Evolutionary conservation across 2,113 vertebrate genomes (phyloP), one percentile per base, ranked within the genome.

Genomic region (Pachyramphus minor): DNA sequence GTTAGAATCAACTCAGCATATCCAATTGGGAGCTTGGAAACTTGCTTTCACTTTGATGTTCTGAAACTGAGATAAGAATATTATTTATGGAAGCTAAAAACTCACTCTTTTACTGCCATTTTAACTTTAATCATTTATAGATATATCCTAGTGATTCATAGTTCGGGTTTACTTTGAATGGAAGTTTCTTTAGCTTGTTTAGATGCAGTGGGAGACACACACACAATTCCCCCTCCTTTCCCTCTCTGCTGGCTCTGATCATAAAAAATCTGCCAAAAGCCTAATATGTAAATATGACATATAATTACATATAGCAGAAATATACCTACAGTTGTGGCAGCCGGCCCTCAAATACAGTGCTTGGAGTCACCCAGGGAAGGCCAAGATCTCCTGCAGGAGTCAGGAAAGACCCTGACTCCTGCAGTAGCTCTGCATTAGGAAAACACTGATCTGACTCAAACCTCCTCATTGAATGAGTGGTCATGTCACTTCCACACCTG

Each of bases 151-250:
- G 50, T 39, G 16, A 41, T 77, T 81, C 33, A 22, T 21, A 64
- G 35, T 28, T 72, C 21, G 79, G 14, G 23, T 53, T 81, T 66
- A 23, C 8, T 74, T 78, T 47, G 33, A 18, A 16, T 47, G 28
- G n/a, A 90, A 89, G 22, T 42, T 80, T 81, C 50, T 89, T 72
- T 52, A 60, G 8, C 59, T 42, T 68, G 8, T 83, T 80, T 42
- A 83, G 41, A 33, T 79, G 23, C 22, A 68, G 8, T 37, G 45
- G 31, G 31, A 84, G 60, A 44, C 59, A 66, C 21, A 33, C 6
- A 49, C 23, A 35, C 14, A 25, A 4, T 58, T 49, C 11, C 3
- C 30, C 11, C 9, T 28, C 8, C 17, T 4, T n/a, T 7, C 0
- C 2, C 12, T 52, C 79, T 47, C 56, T 41, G 6, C 27, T 67